Evolutionary conservation across 1,140 invertebrate genomes (phyloP).

Genomic region (Aphelenchoides besseyi): DNA sequence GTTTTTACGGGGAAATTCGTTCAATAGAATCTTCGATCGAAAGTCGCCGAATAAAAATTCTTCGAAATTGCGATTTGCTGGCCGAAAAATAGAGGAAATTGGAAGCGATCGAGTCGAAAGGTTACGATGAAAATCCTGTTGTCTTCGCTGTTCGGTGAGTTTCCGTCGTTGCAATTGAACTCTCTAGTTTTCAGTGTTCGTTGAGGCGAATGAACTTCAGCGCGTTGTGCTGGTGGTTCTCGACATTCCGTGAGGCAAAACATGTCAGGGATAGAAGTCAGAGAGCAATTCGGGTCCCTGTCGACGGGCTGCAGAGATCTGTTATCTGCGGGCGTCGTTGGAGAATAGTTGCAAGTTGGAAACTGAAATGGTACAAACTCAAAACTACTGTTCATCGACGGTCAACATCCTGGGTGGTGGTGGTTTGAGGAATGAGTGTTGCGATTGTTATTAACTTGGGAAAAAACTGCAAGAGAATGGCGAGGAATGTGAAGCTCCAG

Average conservation of each 20-base stretch:
- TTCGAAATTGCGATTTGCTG: too few species aligned
- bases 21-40: too few species aligned
- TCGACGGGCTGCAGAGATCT: conserved; percentile 55
- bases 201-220: too few species aligned
- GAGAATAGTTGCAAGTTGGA: conserved; percentile 50
- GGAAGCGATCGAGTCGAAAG: too few species aligned
- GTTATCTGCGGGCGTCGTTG: conserved; percentile 54
- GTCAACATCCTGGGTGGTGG: conserved; percentile 51
- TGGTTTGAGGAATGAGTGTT: conserved; percentile 55
- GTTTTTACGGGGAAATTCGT: too few species aligned
- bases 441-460: conserved; percentile 60
- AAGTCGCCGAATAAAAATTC: too few species aligned
- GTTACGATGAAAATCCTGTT: too few species aligned
- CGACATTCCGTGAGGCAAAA: conserved; percentile 17
- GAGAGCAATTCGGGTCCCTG: conserved; percentile 52
- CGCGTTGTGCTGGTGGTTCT: neutral
- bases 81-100: too few species aligned
- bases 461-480: conserved; percentile 46
- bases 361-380: conserved; percentile 26
- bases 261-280: conserved; percentile 38
- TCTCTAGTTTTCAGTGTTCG: too few species aligned
- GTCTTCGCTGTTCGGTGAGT: too few species aligned
- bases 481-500: conserved; percentile 53
- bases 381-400: conserved; percentile 45
- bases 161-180: too few species aligned